These are phyloP conservation scores for Megathymus violae DNA, from an alignment of 1,140 invertebrate species.

Conservation along the genomic window DNA sequence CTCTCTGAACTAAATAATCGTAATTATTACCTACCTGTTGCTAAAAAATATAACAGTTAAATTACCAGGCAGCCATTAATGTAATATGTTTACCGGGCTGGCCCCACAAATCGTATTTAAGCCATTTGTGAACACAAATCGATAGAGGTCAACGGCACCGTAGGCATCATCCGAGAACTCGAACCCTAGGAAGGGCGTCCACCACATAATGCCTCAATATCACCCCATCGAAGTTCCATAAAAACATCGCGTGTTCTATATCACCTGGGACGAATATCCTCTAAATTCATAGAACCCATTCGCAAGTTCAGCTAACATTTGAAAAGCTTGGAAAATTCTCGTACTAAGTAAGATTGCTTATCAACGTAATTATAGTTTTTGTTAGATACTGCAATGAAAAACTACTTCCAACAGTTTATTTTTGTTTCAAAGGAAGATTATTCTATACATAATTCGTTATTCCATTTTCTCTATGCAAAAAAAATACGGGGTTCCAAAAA, in stretches of 20 bases:
- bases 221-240: constrained; percentile 68
- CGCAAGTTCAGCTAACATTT: constrained; percentile 4
- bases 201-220: constrained; percentile 65
- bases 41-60: neutral
- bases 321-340: constrained; percentile 2
- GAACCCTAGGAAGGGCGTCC: constrained; percentile 70
- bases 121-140: constrained; percentile 72
- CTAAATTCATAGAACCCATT: constrained; percentile 21
- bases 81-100: constrained; percentile 18
- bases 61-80: constrained; percentile 1
- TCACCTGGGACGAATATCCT: constrained; percentile 51
- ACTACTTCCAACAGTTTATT: too few species aligned
- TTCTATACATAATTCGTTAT: too few species aligned
- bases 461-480: too few species aligned
- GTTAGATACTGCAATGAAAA: neutral
- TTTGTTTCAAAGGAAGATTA: too few species aligned
- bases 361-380: neutral
- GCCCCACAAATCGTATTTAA: constrained; percentile 65
- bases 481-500: neutral
- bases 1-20: too few species aligned
- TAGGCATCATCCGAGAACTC: constrained; percentile 71
- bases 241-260: constrained; percentile 74
- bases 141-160: constrained; percentile 78
- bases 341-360: constrained; percentile 5
- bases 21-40: neutral